These are phyloP conservation scores for Myiotriccus ornatus DNA, from an alignment of 2,797 vertebrate genomes.

Conservation along the genomic window DNA sequence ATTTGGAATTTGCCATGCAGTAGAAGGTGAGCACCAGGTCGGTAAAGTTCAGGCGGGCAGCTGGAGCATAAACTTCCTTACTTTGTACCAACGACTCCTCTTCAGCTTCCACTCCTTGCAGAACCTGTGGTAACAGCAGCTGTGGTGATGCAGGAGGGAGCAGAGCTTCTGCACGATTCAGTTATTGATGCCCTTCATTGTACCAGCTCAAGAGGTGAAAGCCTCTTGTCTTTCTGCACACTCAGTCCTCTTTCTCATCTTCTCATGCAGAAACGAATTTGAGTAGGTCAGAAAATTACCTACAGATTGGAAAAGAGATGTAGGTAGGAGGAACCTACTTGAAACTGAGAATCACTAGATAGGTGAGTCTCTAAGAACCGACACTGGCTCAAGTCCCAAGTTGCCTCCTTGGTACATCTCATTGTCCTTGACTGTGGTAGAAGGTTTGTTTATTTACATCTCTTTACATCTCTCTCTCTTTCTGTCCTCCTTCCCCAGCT, in stretches of 20 bases:
- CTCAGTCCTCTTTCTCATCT: neutral
- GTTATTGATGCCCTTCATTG: neutral
- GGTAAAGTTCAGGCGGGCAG: neutral
- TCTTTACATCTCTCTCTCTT: neutral
- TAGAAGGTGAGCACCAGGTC: constrained; percentile 7
- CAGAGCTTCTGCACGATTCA: neutral
- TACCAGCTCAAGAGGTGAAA: neutral
- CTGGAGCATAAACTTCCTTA: constrained; percentile 38
- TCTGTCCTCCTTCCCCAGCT: neutral
- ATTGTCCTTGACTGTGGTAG: neutral
- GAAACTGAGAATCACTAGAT: neutral
- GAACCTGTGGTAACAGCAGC: neutral
- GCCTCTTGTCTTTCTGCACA: neutral
- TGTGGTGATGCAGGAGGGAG: neutral
- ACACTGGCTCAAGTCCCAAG: neutral
- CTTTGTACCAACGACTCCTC: neutral
- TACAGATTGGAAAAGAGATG: neutral
- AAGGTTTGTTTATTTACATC: neutral
- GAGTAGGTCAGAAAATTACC: neutral
- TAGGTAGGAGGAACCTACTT: neutral
- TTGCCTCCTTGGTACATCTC: neutral
- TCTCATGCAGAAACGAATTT: neutral
- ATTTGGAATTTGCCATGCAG: neutral
- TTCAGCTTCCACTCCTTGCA: neutral
- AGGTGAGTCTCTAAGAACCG: neutral